These are phyloP conservation scores for Pristionchus fissidentatus DNA, from an alignment of 2,888 invertebrate species.

Conservation along the genomic window DNA sequence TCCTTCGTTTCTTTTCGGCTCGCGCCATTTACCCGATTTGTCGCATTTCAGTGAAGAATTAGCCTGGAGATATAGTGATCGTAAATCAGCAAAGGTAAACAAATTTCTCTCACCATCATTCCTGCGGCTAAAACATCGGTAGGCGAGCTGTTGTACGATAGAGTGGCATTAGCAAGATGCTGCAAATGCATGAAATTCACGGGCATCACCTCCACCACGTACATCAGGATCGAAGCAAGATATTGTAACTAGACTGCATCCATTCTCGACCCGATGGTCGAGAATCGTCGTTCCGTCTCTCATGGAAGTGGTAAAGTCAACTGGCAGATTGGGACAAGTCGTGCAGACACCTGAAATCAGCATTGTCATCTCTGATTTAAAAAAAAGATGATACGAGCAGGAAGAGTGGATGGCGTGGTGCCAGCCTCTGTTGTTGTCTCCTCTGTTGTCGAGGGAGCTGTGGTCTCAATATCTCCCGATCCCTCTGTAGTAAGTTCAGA, in stretches of 20 bases:
- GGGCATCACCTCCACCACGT: background rate
- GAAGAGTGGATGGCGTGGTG: background rate
- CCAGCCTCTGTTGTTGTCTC: background rate
- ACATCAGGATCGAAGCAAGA: conserved; percentile 44
- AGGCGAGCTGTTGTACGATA: conserved; percentile 34
- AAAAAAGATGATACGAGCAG: background rate
- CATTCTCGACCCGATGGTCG: conserved; percentile 41
- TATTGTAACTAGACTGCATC: conserved; percentile 42
- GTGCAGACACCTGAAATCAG: conserved; percentile 33
- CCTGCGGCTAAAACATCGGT: background rate
- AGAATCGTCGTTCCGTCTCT: conserved; percentile 43
- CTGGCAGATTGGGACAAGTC: conserved; percentile 44
- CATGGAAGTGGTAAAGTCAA: conserved; percentile 30
- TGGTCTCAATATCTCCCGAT: background rate
- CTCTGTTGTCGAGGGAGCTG: background rate
- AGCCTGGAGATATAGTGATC: background rate
- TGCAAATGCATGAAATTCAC: background rate
- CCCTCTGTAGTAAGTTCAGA: background rate
- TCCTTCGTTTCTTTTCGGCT: background rate
- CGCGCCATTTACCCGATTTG: conserved; percentile 1
- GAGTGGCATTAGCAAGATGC: background rate
- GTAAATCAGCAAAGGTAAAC: background rate
- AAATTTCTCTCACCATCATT: background rate
- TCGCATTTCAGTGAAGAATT: conserved; percentile 30
- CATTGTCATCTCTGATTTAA: background rate